These are phyloP conservation scores for Trididemnum clinides DNA, from an alignment of 23 tunicate species.

Conservation along the genomic window DNA sequence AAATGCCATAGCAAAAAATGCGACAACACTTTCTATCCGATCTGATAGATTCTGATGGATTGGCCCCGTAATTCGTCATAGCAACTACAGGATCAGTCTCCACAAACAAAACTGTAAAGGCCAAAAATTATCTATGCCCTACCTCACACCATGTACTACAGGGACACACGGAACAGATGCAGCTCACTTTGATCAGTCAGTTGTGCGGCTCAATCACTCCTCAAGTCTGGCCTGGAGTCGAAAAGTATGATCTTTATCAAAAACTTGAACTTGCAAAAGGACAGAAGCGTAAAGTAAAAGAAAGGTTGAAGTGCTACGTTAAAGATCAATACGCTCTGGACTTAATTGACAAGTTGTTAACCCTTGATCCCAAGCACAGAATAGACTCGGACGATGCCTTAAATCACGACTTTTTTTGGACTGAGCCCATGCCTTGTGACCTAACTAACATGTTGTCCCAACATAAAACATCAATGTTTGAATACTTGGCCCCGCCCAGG, in stretches of 20 bases:
- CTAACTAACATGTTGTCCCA: conserved; percentile 73
- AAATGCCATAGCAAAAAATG: no score
- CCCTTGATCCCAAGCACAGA: conserved; percentile 89
- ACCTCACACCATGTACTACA: no score
- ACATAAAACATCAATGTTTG: conserved; percentile 94
- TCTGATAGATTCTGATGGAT: no score
- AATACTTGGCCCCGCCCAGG: conserved; percentile 92
- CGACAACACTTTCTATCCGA: no score
- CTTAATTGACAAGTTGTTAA: conserved; percentile 82
- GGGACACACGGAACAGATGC: conserved; percentile 94
- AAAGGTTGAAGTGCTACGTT: conserved; percentile 81
- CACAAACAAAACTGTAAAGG: no score
- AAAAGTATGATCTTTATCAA: conserved; percentile 78
- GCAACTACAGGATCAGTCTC: no score
- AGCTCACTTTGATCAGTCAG: conserved; percentile 84
- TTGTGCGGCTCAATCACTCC: conserved; percentile 90
- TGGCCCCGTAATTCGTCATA: no score
- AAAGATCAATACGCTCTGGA: conserved; percentile 92
- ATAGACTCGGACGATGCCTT: conserved; percentile 95
- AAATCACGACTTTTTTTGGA: conserved; percentile 99
- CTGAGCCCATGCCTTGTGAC: conserved; percentile 93
- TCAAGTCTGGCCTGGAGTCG: conserved; percentile 92
- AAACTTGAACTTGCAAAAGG: conserved; percentile 81
- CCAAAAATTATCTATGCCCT: no score
- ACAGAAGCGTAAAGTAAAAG: conserved; percentile 84